Percentiles rank a stretch among this genome's conserved stretches.
Evolutionary conservation across 2,888 invertebrate genomes (phyloP).

Genomic region (Ephialtes manifestator): DNA sequence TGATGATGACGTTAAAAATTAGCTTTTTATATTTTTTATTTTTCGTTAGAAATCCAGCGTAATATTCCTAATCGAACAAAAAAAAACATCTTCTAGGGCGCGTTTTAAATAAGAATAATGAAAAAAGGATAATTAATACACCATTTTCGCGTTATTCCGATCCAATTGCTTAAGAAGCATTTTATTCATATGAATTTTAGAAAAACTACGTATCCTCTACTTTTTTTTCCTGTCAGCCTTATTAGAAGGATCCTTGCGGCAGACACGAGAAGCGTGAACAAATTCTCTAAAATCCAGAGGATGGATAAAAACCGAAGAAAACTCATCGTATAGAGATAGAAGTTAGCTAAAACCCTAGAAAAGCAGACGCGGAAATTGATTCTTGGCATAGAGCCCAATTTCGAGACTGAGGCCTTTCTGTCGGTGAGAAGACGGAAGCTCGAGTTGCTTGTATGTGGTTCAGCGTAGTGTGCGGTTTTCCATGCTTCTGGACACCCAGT

Average conservation of each 20-base stretch:
- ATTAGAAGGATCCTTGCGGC: neutral
- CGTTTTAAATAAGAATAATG: too few species aligned
- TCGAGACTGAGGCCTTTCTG: constrained; percentile 10
- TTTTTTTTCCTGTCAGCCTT: neutral
- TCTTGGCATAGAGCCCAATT: constrained; percentile 76
- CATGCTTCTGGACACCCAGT: constrained; percentile 1
- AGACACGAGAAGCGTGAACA: neutral
- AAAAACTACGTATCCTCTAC: neutral
- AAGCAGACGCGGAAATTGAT: constrained; percentile 75
- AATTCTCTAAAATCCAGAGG: constrained; percentile 28
- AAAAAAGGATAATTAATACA: neutral
- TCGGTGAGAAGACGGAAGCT: constrained; percentile 69
- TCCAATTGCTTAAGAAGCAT: too few species aligned
- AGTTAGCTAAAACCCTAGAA: constrained; percentile 13
- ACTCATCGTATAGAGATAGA: constrained; percentile 1
- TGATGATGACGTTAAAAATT: too few species aligned
- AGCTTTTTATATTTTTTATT: too few species aligned
- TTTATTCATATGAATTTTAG: neutral
- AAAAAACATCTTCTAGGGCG: too few species aligned
- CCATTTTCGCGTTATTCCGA: neutral
- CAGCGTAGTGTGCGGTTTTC: constrained; percentile 8
- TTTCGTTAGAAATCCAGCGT: too few species aligned
- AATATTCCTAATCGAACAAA: too few species aligned
- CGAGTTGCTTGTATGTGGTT: constrained; percentile 37
- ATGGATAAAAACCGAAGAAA: constrained; percentile 18